Base-by-base conservation (phyloP, 1,140 invertebrate genomes). In the Drosophila kepulauana region DNA sequence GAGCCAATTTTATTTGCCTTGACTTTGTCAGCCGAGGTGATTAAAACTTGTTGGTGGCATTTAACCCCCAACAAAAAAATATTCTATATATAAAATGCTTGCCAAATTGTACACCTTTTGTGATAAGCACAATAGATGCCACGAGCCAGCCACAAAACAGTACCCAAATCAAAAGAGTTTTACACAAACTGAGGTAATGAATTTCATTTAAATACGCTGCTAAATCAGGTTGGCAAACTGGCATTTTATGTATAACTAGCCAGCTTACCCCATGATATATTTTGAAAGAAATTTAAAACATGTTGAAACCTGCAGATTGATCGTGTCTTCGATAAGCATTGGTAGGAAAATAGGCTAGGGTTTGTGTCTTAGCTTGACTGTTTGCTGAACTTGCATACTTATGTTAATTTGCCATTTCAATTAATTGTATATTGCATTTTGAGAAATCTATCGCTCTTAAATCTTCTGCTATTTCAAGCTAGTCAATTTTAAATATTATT, bases 21-120 rank as follows among this genome's bases (percentile, higher is more conserved):
- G 82, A 73, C 84, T 78, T 78, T 89, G 85, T 89, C 84, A 81
- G 77, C 81, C 78, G 56, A 78, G 84, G 84, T 88, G 84, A 88
- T 88, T 88, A 88, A 88, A 88, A 88, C 72, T 84, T 88, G 72
- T 33, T 89, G 78, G 33, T 88, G 78, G 38, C 13, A 54, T 41
- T 15, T 25, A 57, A 78, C 25, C 16, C 69, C 48, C 51, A 35
- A 35, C 69, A 61, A 56, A 58, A 28, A 16, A 10, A 25, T 25
- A 25, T 25, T 25, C 20, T 25, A 25, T 38, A 20, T 46, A 45
- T 46, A 28, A 67, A 61, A 61, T 33, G 28, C 41, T 30, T 30
- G 5, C 58, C 11, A 30, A 75, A 74, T 59, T 52, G 49, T 56
- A 5, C 46, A 51, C 33, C 33, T 66, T 48, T 56, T 70, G 66